Evolutionary conservation across 2,888 invertebrate species (phyloP).

Genomic region (Acanthococcus lagerstroemiae): DNA sequence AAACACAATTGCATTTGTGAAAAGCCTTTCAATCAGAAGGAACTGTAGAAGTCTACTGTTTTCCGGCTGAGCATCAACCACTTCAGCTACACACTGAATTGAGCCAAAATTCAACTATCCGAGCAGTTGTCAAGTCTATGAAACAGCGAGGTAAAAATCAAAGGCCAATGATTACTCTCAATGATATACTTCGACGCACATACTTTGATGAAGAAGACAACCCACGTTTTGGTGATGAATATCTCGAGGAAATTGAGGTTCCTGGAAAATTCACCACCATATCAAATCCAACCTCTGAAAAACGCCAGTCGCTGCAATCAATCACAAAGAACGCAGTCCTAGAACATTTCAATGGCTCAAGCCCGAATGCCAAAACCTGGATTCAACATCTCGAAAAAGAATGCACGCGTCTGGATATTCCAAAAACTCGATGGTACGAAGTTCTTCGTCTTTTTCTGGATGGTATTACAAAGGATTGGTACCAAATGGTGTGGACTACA

Average conservation of each 20-base stretch:
- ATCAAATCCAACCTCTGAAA: neutral
- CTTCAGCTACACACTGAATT: too few species aligned
- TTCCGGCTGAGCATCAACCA: neutral
- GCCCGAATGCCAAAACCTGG: constrained; percentile 2
- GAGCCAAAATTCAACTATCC: too few species aligned
- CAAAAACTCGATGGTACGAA: neutral
- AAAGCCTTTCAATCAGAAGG: neutral
- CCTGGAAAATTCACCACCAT: neutral
- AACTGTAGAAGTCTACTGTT: neutral
- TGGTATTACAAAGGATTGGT: constrained; percentile 1
- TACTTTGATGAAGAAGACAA: neutral
- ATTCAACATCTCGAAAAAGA: neutral
- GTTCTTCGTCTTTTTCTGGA: neutral
- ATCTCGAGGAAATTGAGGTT: neutral
- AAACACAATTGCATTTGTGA: neutral
- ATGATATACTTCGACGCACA: neutral
- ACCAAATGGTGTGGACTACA: neutral
- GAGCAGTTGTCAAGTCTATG: neutral
- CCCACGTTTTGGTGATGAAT: neutral
- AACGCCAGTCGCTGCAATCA: neutral
- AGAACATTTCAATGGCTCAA: neutral
- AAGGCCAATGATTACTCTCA: neutral
- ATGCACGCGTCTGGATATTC: neutral
- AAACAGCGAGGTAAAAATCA: neutral
- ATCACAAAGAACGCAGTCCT: constrained; percentile 3